Evolutionary conservation across 53 echinoderm and acorn worm species (phyloP), one percentile per base, ranked within the genome.

Genomic region (Antedon mediterranea): DNA sequence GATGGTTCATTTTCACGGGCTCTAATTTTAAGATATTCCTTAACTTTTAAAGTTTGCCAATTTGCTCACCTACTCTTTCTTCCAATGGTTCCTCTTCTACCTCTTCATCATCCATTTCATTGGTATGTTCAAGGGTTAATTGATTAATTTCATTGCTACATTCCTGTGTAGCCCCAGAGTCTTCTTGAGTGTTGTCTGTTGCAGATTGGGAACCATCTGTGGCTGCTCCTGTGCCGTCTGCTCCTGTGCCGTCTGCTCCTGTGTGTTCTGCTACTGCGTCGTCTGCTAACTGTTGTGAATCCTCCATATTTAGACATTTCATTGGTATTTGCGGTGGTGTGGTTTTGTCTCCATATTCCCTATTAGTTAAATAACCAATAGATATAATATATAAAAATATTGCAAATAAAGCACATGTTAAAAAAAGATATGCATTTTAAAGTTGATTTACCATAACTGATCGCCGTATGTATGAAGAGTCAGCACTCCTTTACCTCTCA

Each of bases 331-430:
- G 74, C 33, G 95, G 95, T 71, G 89, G 82, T 29, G 72, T 31
- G 18, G 85, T 74, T 84, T 94, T 94, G 74, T 85, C 87, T 28
- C 95, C 95, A 30, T 73, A 80, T 71, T 85, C 85, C 95, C 95
- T 94, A 43, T 27, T 30, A 77, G 28, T 76, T n/a, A 37, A 37
- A 37, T 37, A 6, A 37, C 37, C 37, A 6, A 11, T 37, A 37
- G 11, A 37, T n/a, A n/a, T n/a, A n/a, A n/a, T n/a, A n/a, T n/a
- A n/a, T n/a, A n/a, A n/a, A n/a, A n/a, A n/a, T n/a, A n/a, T n/a
- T n/a, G 37, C 4, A 37, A 6, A 6, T 37, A 6, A 37, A 37
- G 37, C 4, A 37, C 6, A 6, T 4, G 37, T n/a, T n/a, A n/a
- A n/a, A n/a, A 37, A 37, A 4, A 11, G 11, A 11, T 37, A 11